Evolutionary conservation across 2,113 vertebrate species (phyloP).

Genomic region (Mesembrinibis cayennensis): DNA sequence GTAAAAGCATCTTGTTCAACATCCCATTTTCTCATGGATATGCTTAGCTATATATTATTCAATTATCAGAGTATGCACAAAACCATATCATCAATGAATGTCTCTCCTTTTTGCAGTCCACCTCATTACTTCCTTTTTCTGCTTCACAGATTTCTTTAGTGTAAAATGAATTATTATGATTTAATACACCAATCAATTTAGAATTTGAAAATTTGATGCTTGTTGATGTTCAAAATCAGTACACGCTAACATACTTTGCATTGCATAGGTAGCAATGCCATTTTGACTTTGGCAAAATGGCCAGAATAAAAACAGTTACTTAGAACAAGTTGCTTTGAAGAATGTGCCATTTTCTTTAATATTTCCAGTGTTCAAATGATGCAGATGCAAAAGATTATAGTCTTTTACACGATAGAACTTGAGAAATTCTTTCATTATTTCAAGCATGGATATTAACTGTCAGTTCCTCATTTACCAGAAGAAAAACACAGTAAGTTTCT

Average conservation of each 20-base stretch:
- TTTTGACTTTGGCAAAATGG: not conserved
- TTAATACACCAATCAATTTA: not conserved
- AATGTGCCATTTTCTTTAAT: not conserved
- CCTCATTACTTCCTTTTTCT: not conserved
- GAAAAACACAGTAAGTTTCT: not conserved
- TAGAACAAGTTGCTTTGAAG: not conserved
- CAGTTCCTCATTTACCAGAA: not conserved
- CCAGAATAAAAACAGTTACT: not conserved
- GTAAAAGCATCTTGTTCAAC: not conserved
- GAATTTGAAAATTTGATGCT: not conserved
- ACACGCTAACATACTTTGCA: not conserved
- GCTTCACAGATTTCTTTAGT: not conserved
- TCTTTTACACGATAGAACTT: not conserved
- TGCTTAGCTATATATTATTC: not conserved
- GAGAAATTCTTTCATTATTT: not conserved
- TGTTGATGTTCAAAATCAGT: not conserved
- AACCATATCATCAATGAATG: rapidly evolving
- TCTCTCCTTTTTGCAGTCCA: not conserved
- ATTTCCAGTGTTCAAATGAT: not conserved
- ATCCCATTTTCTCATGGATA: not conserved
- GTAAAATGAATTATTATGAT: not conserved
- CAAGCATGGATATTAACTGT: not conserved
- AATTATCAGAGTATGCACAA: not conserved
- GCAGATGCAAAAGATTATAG: not conserved
- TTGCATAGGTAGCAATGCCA: rapidly evolving